phyloP scores from a whole-genome alignment of 2,888 invertebrate species.

The Lasioglossum villosulum region DNA sequence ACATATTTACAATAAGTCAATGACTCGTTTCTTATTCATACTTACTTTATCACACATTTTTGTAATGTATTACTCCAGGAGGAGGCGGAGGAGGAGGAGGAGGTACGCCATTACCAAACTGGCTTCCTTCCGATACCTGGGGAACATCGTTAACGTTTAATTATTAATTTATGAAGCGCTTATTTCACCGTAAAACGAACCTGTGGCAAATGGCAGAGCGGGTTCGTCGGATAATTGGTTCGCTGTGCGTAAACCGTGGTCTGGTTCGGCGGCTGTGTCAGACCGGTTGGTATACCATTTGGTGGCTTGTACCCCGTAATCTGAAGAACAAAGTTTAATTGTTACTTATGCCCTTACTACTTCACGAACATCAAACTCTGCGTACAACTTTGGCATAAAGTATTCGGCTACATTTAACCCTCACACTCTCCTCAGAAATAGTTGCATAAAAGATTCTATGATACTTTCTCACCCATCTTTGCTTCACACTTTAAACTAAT shows the following conservation, averaged over 20 bases:
- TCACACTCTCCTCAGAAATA: too few species aligned
- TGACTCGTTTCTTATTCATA: slow-evolving; percentile 23
- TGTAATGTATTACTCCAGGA: slow-evolving; percentile 78
- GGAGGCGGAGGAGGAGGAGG: slow-evolving; percentile 70
- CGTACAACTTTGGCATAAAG: too few species aligned
- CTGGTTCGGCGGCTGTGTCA: slow-evolving; percentile 79
- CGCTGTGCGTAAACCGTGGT: slow-evolving; percentile 79
- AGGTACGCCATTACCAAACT: slow-evolving; percentile 77
- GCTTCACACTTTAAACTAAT: too few species aligned
- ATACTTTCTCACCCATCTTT: too few species aligned
- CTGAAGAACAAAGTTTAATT: slow-evolving; percentile 59
- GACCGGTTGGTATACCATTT: slow-evolving; percentile 78
- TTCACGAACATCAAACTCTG: neutral
- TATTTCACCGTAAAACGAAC: slow-evolving; percentile 62
- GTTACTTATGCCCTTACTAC: neutral
- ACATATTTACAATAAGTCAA: slow-evolving; percentile 68
- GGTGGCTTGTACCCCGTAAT: slow-evolving; percentile 82
- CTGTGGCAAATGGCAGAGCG: slow-evolving; percentile 81
- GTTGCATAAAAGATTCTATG: too few species aligned
- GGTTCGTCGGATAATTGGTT: slow-evolving; percentile 78
- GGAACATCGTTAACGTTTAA: slow-evolving; percentile 24
- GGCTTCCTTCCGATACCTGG: slow-evolving; percentile 77
- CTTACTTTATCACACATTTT: slow-evolving; percentile 74
- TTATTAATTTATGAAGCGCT: neutral
- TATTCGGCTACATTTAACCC: too few species aligned